Percentiles rank a stretch among this genome's conserved stretches.
phyloP scores from a whole-genome alignment of 2,888 invertebrate species.

The Polyommatus icarus region DNA sequence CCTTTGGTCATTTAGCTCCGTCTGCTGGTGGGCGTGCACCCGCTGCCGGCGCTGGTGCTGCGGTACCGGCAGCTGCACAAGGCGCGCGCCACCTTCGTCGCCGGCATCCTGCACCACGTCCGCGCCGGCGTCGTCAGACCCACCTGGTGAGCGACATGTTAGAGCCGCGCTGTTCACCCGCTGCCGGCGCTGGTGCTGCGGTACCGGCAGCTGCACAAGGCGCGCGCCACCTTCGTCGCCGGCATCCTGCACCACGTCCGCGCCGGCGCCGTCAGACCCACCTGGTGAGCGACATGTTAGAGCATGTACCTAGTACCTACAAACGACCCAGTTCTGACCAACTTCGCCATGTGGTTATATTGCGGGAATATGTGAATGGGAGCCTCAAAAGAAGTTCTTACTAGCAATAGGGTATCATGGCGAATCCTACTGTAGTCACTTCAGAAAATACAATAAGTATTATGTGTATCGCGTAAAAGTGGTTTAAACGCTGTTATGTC shows the following conservation, averaged over 20 bases:
- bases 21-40: constrained; percentile 59
- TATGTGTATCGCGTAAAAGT: no score
- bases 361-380: no score
- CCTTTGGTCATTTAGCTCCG: constrained; percentile 53
- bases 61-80: constrained; percentile 73
- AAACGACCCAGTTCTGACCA: no score
- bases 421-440: no score
- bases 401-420: no score
- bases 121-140: constrained; percentile 60
- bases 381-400: no score
- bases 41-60: constrained; percentile 67
- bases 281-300: constrained; percentile 64
- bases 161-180: constrained; percentile 57
- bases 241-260: constrained; percentile 65
- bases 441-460: no score
- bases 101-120: constrained; percentile 65
- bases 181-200: constrained; percentile 70
- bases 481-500: no score
- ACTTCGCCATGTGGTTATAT: no score
- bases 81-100: constrained; percentile 69
- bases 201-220: constrained; percentile 71
- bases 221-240: constrained; percentile 69
- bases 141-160: constrained; percentile 56
- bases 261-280: constrained; percentile 59
- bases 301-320: no score